Evolutionary conservation across 2,113 vertebrate species (phyloP).

Genomic region (Corvus cornix): DNA sequence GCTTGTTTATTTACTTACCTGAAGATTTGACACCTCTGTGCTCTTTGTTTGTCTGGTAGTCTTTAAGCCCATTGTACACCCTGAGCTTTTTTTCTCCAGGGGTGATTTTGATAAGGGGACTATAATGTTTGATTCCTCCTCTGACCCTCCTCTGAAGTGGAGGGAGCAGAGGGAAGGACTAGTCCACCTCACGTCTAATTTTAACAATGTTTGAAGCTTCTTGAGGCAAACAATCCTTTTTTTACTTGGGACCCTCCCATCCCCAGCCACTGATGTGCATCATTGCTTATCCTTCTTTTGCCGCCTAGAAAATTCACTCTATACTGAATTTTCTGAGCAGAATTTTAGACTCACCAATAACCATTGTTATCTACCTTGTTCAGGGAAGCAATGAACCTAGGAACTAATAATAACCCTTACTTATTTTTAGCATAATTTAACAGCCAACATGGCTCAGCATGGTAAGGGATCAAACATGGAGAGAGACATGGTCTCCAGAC

Average conservation of each 20-base stretch:
- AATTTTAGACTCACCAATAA: not conserved
- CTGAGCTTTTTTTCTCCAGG: not conserved
- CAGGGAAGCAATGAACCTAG: not conserved
- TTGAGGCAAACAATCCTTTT: not conserved
- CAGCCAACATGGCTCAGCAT: not conserved
- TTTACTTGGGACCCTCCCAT: not conserved
- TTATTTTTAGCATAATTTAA: conserved; percentile 28
- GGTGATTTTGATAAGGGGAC: not conserved
- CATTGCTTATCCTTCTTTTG: not conserved
- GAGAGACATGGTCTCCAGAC: not conserved
- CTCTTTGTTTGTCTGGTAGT: not conserved
- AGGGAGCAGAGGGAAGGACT: not conserved
- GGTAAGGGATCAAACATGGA: not conserved
- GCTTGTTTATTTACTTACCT: not conserved
- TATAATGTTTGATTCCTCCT: not conserved
- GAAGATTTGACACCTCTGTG: not conserved
- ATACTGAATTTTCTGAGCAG: not conserved
- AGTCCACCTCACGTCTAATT: not conserved
- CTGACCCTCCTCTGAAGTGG: not conserved
- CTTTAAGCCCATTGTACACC: not conserved
- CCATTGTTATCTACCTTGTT: not conserved
- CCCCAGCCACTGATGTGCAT: not conserved
- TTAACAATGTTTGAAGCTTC: not conserved
- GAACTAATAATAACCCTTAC: not conserved
- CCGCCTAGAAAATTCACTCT: not conserved